Base-by-base conservation (phyloP, 2,797 vertebrate species). In the Micropoecilia bifurca region DNA sequence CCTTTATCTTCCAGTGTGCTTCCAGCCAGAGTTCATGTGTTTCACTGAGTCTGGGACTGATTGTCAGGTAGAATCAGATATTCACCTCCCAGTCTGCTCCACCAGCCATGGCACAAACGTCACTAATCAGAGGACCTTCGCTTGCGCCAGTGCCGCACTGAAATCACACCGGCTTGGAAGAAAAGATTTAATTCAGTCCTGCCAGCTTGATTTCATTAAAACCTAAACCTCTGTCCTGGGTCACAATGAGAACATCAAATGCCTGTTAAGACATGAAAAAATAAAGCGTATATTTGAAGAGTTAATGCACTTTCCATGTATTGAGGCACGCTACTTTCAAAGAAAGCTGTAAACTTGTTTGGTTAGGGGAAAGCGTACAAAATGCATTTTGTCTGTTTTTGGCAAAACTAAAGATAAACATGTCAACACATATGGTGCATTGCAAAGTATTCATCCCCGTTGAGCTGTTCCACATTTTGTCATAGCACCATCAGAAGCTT, bases 111-210 rank as follows among this genome's bases (percentile, higher is more conserved):
- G 87, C 85, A 68, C 87, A 91, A 93, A 92, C 91, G 87, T 92
- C 92, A 92, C 80, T 80, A 91, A 88, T 91, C 90, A 87, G 83
- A 89, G 83, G 84, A 74, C 83, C 87, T 69, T 57, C 41, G 84
- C 84, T 80, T 53, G 78, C 87, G 59, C 79, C 88, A 4, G 88
- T 68, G 79, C 87, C 85, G 74, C 87, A 74, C 88, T 91, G 86
- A 91, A 92, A 91, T 91, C 90, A 87, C 80, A 88, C 85, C 45
- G 86, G 87, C 88, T 91, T 72, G 90, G 90, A 89, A 91, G 91
- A 90, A 88, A 87, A 88, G 88, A 82, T 92, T 91, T 91, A 90
- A 92, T 93, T 91, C 88, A 88, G 83, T 55, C 59, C n/a, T 74
- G 45, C 33, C 46, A 88, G 90, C 85, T 77, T 43, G 85, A 84